Evolutionary conservation across 2,797 vertebrate genomes (phyloP), one percentile per base, ranked within the genome.

Genomic region (Leuciscus waleckii): DNA sequence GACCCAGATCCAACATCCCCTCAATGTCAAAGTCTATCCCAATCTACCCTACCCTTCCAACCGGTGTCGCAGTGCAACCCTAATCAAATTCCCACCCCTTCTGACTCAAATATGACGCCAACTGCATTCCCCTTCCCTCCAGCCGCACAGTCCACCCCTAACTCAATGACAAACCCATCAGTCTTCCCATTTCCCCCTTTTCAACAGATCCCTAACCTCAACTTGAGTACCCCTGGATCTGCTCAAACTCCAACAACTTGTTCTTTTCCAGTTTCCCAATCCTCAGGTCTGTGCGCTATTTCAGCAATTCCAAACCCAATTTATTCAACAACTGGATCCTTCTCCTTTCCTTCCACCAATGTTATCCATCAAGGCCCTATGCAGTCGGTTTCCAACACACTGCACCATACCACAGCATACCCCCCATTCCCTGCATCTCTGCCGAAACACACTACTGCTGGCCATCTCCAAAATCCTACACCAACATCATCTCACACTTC

Each of bases 401-500:
- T 67, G 26, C 88, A 86, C 79, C 41, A 86, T 2, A 13, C 73
- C 7, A 77, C 90, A 51, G 58, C 87, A 0, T 90, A 87, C 63
- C 41, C 63, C 6, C 43, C 76, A 26, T 61, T 85, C 26, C 67
- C 87, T 29, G 29, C 75, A 63, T 82, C 86, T 49, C 7, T 86
- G 46, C 61, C 84, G 13, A 78, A 77, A 39, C 80, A 88, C 65
- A 65, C 71, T 5, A 21, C 76, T 63, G 76, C 86, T 11, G 89
- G 85, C 26, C 54, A 84, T 4, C 23, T 68, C 77, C 32, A 87
- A 23, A 86, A 86, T 78, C 51, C 88, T 21, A 37, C 89, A 68
- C 67, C 90, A 63, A 10, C 61, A 8, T 76, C 89, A 8, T 0
- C 88, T 56, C 90, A 90, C 4, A 49, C 88, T 14, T 89, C 93